phyloP scores from a whole-genome alignment of 2,888 invertebrate genomes.

The Cephus nigrinus region DNA sequence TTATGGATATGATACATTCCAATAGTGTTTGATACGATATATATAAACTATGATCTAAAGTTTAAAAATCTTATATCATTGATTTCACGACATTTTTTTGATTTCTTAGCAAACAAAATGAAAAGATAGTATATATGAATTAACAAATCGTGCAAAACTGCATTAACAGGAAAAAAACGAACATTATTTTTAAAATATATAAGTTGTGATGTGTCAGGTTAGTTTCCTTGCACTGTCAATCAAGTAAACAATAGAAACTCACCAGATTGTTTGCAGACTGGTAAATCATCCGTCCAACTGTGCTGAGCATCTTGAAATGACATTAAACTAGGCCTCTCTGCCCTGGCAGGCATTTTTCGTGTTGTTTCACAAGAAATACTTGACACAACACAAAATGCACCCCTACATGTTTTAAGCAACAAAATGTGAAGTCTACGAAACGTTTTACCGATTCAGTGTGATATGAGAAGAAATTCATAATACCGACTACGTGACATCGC shows the following conservation, averaged over 20 bases:
- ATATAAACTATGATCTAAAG: no score
- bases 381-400: not conserved
- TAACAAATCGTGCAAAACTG: not conserved
- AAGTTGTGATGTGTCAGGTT: not conserved
- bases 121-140: not conserved
- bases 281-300: constrained; percentile 88
- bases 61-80: not conserved
- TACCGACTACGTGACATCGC: not conserved
- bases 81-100: not conserved
- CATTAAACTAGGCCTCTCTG: constrained; percentile 56
- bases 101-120: not conserved
- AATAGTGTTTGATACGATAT: no score
- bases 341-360: constrained; percentile 57
- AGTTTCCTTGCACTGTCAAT: not conserved
- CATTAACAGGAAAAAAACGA: not conserved
- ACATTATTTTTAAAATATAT: not conserved
- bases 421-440: not conserved
- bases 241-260: constrained; percentile 24
- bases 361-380: not conserved
- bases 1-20: not conserved
- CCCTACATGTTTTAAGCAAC: not conserved
- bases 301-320: constrained; percentile 63
- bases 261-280: constrained; percentile 85
- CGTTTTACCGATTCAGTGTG: not conserved
- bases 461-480: not conserved